phyloP scores from a whole-genome alignment of 2,113 vertebrate species.

The Zeus faber region DNA sequence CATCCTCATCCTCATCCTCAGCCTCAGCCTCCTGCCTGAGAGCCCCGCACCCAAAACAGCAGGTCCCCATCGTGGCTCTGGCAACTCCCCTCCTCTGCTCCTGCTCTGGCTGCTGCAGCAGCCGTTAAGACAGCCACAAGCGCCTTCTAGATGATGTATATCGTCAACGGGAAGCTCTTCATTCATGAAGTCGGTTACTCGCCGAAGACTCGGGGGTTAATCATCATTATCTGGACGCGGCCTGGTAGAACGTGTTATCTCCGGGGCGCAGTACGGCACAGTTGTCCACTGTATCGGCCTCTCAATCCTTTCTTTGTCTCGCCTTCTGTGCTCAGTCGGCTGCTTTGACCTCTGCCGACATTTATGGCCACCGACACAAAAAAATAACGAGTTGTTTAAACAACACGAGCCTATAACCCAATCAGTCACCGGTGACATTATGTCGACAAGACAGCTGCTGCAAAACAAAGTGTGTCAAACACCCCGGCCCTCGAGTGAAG shows the following conservation, averaged over 20 bases:
- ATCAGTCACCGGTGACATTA: slow-evolving; percentile 45
- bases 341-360: slow-evolving; percentile 39
- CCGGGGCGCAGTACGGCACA: slow-evolving; percentile 55
- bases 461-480: slow-evolving; percentile 20
- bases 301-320: slow-evolving; percentile 79
- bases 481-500: slow-evolving; percentile 10
- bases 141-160: slow-evolving; percentile 48
- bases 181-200: slow-evolving; percentile 26
- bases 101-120: neutral
- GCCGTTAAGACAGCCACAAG: slow-evolving; percentile 31
- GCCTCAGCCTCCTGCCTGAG: slow-evolving; percentile 27
- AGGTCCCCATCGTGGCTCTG: slow-evolving; percentile 62
- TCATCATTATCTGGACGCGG: slow-evolving; percentile 43
- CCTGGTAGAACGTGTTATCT: slow-evolving; percentile 59
- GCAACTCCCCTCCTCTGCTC: slow-evolving; percentile 39
- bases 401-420: slow-evolving; percentile 23
- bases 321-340: slow-evolving; percentile 50
- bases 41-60: slow-evolving; percentile 66
- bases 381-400: slow-evolving; percentile 53
- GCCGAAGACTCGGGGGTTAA: slow-evolving; percentile 43
- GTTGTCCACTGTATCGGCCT: slow-evolving; percentile 60
- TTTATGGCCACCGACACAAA: slow-evolving; percentile 38
- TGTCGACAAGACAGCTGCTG: slow-evolving; percentile 29
- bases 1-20: slow-evolving; percentile 27
- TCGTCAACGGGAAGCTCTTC: slow-evolving; percentile 31